Evolutionary conservation across 2,797 vertebrate species (phyloP).

Genomic region (Hydrocynus forskahlii): DNA sequence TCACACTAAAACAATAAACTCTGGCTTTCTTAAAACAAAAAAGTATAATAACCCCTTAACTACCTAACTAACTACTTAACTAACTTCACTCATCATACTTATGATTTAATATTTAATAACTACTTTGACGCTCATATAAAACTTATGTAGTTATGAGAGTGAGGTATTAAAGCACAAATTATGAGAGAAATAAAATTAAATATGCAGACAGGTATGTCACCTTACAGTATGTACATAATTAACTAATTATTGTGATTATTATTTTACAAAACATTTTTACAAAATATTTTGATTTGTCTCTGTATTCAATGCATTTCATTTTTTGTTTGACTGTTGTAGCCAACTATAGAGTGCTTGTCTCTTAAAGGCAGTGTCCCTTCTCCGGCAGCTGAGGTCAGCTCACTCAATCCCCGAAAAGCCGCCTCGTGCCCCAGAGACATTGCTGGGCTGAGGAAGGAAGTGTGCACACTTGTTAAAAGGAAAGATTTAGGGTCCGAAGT

Average conservation of each 20-base stretch:
- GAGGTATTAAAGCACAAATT: neutral
- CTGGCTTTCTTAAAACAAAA: neutral
- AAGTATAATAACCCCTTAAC: neutral
- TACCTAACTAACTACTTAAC: no score
- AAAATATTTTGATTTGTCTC: neutral
- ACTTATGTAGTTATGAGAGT: neutral
- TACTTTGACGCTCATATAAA: neutral
- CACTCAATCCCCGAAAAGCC: slow-evolving; percentile 57
- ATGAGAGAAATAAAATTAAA: neutral
- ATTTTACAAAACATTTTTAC: neutral
- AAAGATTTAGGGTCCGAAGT: slow-evolving; percentile 81
- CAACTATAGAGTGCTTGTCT: slow-evolving; percentile 3
- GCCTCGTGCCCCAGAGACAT: slow-evolving; percentile 63
- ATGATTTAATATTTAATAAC: neutral
- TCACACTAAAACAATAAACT: neutral
- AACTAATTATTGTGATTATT: neutral
- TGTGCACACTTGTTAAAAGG: slow-evolving; percentile 82
- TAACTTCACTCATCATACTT: neutral
- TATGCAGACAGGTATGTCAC: neutral
- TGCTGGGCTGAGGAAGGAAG: slow-evolving; percentile 78
- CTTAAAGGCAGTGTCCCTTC: slow-evolving; percentile 1
- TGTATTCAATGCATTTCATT: neutral
- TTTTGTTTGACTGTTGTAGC: neutral
- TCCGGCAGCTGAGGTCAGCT: slow-evolving; percentile 41
- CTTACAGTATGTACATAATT: neutral